Percentiles rank a stretch among this genome's conserved stretches.
phyloP scores from a whole-genome alignment of 2,888 invertebrate genomes.

The Polymixis lichenea region DNA sequence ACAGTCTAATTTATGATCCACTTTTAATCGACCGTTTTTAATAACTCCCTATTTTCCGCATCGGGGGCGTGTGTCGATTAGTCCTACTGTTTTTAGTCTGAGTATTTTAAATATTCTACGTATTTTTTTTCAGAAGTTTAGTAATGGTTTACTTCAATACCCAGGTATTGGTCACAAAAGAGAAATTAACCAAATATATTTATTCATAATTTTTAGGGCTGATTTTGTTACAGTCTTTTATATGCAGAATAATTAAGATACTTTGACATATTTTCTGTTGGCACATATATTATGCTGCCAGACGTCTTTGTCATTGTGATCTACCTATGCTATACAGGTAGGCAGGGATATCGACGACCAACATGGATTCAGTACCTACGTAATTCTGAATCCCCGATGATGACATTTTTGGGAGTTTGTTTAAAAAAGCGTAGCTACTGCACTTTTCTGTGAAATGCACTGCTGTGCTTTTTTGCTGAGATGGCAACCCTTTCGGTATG shows the following conservation, averaged over 20 bases:
- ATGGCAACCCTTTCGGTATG: too few relatives aligned
- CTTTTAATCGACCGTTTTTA: conserved; percentile 36
- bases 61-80: neutral
- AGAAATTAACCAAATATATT: neutral
- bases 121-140: neutral
- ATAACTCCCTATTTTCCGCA: conserved; percentile 15
- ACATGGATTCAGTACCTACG: too few relatives aligned
- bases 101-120: neutral
- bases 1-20: conserved; percentile 29
- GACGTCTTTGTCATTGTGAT: too few relatives aligned
- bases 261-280: too few relatives aligned
- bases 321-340: too few relatives aligned
- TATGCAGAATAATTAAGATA: neutral
- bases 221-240: neutral
- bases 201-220: neutral
- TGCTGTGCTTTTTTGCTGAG: too few relatives aligned
- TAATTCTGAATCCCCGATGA: too few relatives aligned
- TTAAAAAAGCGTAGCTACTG: too few relatives aligned
- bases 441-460: too few relatives aligned
- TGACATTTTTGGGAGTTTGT: too few relatives aligned
- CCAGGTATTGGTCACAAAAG: neutral
- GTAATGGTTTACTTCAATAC: neutral
- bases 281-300: too few relatives aligned
- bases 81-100: neutral
- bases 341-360: too few relatives aligned